Evolutionary conservation across 2,888 invertebrate species (phyloP), one percentile per base, ranked within the genome.

Genomic region (Drosophila mimica): DNA sequence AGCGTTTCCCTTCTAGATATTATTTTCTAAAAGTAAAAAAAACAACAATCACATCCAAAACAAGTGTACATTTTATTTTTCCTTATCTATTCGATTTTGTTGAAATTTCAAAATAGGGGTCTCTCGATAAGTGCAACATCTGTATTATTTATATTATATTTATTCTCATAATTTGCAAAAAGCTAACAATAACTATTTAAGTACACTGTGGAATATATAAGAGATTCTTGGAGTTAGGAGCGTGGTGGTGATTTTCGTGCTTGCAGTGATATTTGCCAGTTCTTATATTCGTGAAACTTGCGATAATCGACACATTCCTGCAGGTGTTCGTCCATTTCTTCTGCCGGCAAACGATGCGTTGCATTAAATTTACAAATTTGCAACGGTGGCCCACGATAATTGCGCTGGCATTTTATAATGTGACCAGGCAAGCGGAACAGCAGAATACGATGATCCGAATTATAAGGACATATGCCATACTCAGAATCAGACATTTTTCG

Each of bases 321-420:
- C 17, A 93, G 72, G 54, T 93, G 93, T 1, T 72, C 38, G 7
- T 76, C 69, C 92, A 93, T 91, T 25, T 69, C 43, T 1, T 79
- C 84, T 0, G 43, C 25, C 4, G 78, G 86, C 0, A 93, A 79
- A 4, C 91, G 83, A 53, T 93, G 93, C 0, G 91, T 90, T n/a
- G 93, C 93, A 74, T 93, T 93, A 64, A 90, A 93, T 20, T 91
- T 85, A 53, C 93, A 93, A 7, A 79, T 83, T 8, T 86, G 82
- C 60, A 93, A 48, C 6, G 91, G 89, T 3, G 91, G 91, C 1
- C 86, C 89, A 0, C 0, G 28, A 54, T 90, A 88, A 13, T 67
- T 75, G 7, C 56, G 60, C 28, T 46, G 15, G 20, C 90, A 89
- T 40, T 88, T 86, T 0, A 88, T 6, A 4, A 85, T 70, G 31